Conservation (phyloP, 2,797 vertebrate genomes). For the Melanogrammus aeglefinus region DNA sequence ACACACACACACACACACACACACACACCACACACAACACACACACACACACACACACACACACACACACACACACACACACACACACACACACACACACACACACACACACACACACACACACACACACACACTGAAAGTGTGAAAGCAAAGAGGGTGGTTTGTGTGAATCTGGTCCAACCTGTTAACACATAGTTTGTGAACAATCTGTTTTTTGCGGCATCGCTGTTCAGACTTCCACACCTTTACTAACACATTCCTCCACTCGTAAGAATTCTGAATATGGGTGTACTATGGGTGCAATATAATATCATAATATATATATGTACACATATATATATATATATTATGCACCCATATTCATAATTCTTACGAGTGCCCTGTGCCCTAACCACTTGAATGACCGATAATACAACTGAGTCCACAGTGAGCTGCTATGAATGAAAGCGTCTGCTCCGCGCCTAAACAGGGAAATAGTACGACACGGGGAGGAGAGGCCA, state of each 20-base stretch:
- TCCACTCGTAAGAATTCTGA: constrained; percentile 34
- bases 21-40: background rate
- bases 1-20: background rate
- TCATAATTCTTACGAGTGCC: too few relatives aligned
- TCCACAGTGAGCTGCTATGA: too few relatives aligned
- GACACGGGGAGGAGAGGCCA: too few relatives aligned
- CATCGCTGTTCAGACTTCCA: constrained; percentile 6
- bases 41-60: background rate
- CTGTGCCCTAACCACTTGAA: too few relatives aligned
- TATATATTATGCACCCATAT: too few relatives aligned
- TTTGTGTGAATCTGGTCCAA: background rate
- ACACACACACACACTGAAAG: background rate
- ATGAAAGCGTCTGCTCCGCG: too few relatives aligned
- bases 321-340: too few relatives aligned
- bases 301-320: too few relatives aligned
- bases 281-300: background rate
- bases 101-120: background rate
- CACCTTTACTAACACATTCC: constrained; percentile 6
- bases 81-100: background rate
- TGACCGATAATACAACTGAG: too few relatives aligned
- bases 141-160: background rate
- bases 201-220: constrained; percentile 2
- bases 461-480: too few relatives aligned
- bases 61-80: background rate
- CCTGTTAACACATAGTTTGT: background rate